Evolutionary conservation across 2,888 invertebrate genomes (phyloP).

Genomic region (Parnassius glacialis): DNA sequence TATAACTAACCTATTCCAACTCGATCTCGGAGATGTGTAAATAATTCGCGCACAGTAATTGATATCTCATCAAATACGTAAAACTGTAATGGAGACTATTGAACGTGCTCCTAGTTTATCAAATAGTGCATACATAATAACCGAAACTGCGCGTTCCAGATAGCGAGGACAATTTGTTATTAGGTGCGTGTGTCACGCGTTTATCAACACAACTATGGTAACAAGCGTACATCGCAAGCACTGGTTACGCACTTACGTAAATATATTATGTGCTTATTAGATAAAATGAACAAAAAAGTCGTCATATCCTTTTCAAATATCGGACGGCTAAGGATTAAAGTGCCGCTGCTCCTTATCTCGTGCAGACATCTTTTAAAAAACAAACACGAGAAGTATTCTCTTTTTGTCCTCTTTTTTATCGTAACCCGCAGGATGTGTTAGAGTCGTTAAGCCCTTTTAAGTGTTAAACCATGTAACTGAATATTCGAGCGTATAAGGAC

Average conservation of each 20-base stretch:
- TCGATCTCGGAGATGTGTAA: conserved; percentile 1
- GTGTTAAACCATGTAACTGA: conserved; percentile 82
- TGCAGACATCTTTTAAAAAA: conserved; percentile 81
- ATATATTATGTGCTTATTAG: conserved; percentile 51
- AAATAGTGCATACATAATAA: conserved; percentile 14
- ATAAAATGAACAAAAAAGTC: conserved; percentile 73
- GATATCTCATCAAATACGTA: conserved; percentile 19
- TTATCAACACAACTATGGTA: conserved; percentile 19
- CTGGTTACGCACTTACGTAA: conserved; percentile 28
- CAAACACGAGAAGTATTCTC: conserved; percentile 77
- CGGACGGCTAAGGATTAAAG: conserved; percentile 78
- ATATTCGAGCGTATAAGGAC: conserved; percentile 77
- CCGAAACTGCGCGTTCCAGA: conserved; percentile 13
- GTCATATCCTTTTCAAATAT: conserved; percentile 81
- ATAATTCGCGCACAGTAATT: conserved; percentile 9
- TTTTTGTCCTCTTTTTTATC: conserved; percentile 76
- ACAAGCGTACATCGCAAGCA: conserved; percentile 11
- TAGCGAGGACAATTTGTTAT: conserved; percentile 11
- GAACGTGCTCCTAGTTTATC: conserved; percentile 18
- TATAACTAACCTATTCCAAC: conserved; percentile 22
- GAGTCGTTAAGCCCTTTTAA: conserved; percentile 81
- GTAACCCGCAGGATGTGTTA: conserved; percentile 81
- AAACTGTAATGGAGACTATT: conserved; percentile 20
- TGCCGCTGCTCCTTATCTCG: conserved; percentile 76
- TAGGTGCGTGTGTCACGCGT: conserved; percentile 16